Base-by-base conservation (phyloP, 2,888 invertebrate genomes). In the Acronicta leporina region DNA sequence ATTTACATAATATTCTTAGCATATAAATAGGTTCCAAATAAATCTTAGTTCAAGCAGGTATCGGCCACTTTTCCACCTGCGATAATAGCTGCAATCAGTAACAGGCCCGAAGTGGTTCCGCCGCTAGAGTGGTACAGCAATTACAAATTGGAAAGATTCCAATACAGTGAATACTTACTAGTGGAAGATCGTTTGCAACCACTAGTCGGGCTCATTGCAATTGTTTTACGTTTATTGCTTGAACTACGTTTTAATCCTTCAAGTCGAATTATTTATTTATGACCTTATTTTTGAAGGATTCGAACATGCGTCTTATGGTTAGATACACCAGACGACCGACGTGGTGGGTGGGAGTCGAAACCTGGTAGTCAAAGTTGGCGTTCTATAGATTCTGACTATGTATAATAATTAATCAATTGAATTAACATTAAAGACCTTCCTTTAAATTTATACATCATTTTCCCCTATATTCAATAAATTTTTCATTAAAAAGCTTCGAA, bases 121-220 rank as follows among this genome's bases (percentile, higher is more conserved):
- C 20, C 14, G 44, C 45, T 49, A 58, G 13, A 41, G 25, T 38
- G 16, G 66, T 51, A 48, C 56, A 48, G 47, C 65, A 75, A 74
- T 74, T 68, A 75, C 47, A 62, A 52, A 68, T 68, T 72, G 75
- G 75, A 75, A 75, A 55, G 59, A 60, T 60, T 72, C 68, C 68
- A 75, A 68, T 71, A 53, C 62, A 68, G 46, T 27, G 41, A 59
- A 41, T 30, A 33, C 33, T 4, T 33, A 42, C 42, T 42, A 71
- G 46, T 51, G 52, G 38, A 45, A 14, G 45, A 46, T 53, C 71
- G 66, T 57, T 71, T 62, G 71, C 61, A 55, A 46, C 61, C 52
- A 20, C 40, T 30, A 33, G 45, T 25, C 27, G 15, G 40, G 68
- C 42, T 42, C 45, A 40, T 53, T 65, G 44, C 30, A 60, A 58